Conservation (phyloP, 2,797 vertebrate species). For the Sebastes minor region DNA sequence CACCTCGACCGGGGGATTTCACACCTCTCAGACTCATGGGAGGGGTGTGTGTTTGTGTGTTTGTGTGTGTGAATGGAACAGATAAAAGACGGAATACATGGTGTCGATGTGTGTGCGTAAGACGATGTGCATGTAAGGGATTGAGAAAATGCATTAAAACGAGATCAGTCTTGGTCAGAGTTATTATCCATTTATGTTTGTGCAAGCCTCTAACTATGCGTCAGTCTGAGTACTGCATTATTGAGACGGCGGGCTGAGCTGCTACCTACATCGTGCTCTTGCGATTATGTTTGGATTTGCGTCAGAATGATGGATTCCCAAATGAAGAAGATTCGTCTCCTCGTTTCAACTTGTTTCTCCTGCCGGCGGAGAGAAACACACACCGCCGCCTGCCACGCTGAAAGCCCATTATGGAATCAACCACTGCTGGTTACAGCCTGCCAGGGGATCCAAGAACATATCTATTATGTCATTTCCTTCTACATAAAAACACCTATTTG, state of each 20-base stretch:
- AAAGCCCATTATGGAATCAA: constrained; percentile 13
- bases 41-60: background rate
- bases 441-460: background rate
- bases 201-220: background rate
- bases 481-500: background rate
- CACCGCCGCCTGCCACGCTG: background rate
- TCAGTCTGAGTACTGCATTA: constrained; percentile 34
- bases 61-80: background rate
- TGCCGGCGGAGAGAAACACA: background rate
- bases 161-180: background rate
- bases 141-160: background rate
- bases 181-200: background rate
- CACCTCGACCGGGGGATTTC: constrained; percentile 27
- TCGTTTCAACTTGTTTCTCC: constrained; percentile 26
- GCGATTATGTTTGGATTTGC: constrained; percentile 37
- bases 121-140: background rate
- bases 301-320: constrained; percentile 46
- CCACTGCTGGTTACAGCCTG: background rate
- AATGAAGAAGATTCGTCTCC: constrained; percentile 1
- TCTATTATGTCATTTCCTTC: background rate
- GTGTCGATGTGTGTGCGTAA: background rate
- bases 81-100: background rate
- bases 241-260: constrained; percentile 14
- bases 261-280: constrained; percentile 15
- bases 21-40: constrained; percentile 23